phyloP scores from a whole-genome alignment of 2,797 vertebrate genomes.

The Clamator glandarius region DNA sequence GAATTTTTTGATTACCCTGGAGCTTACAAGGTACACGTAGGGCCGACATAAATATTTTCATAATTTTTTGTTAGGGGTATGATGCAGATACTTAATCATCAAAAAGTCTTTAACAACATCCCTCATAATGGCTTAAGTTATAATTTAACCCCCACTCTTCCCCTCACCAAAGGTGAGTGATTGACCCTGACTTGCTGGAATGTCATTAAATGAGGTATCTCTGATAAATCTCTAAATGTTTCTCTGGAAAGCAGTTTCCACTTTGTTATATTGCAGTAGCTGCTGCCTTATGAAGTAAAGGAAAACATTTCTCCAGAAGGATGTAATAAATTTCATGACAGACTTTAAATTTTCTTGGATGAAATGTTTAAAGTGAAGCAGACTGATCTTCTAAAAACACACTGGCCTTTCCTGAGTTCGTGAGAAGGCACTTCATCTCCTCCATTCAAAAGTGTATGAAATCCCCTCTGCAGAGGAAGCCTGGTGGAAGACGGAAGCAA shows the following conservation, averaged over 20 bases:
- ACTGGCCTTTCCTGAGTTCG: slow-evolving; percentile 10
- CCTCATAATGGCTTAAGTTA: neutral
- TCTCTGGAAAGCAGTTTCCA: slow-evolving; percentile 46
- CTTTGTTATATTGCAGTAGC: slow-evolving; percentile 63
- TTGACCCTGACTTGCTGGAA: neutral
- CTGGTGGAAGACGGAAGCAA: slow-evolving; percentile 28
- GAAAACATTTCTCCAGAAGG: slow-evolving; percentile 53
- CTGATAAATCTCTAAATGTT: slow-evolving; percentile 34
- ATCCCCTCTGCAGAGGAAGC: slow-evolving; percentile 24
- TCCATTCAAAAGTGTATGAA: neutral
- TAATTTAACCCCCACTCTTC: neutral
- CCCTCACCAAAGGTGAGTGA: neutral
- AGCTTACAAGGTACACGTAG: neutral
- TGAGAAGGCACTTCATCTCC: neutral
- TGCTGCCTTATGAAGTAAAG: neutral
- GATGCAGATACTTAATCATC: neutral
- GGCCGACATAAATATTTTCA: neutral
- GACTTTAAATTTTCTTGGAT: slow-evolving; percentile 52
- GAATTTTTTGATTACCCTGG: neutral
- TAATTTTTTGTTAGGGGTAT: neutral
- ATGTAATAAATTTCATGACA: slow-evolving; percentile 60
- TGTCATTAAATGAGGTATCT: slow-evolving; percentile 39
- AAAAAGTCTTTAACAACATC: neutral
- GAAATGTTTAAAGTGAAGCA: slow-evolving; percentile 43
- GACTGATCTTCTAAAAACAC: slow-evolving; percentile 38